Conservation (phyloP, 2,797 vertebrate species). For the Manis pentadactyla region DNA sequence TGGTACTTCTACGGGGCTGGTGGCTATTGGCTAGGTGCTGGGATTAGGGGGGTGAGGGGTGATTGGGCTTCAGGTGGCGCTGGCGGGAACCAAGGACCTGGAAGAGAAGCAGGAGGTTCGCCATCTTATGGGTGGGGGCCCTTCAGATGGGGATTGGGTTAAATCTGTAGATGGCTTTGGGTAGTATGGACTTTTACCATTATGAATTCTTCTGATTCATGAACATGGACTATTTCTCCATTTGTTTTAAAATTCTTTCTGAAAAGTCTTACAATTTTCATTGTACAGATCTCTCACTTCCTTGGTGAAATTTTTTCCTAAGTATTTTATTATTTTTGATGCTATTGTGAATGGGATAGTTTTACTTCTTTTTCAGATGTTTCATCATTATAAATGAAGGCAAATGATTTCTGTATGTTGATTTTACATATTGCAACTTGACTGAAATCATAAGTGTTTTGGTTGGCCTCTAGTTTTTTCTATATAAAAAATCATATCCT, state of each 20-base stretch:
- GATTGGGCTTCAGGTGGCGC: too few species aligned
- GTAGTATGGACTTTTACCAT: not conserved
- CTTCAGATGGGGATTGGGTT: not conserved
- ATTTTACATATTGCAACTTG: not conserved
- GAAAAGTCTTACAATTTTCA: not conserved
- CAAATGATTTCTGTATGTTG: not conserved
- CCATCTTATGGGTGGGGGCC: too few species aligned
- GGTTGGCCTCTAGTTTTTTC: not conserved
- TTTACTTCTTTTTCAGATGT: not conserved
- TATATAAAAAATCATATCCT: not conserved
- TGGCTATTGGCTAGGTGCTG: too few species aligned
- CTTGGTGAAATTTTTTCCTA: not conserved
- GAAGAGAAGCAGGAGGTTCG: too few species aligned
- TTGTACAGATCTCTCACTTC: not conserved
- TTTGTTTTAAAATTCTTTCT: not conserved
- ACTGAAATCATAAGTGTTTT: not conserved
- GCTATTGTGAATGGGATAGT: not conserved
- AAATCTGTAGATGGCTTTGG: not conserved
- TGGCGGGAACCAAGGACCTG: too few species aligned
- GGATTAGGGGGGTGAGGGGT: too few species aligned
- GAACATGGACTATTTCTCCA: not conserved
- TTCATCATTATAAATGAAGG: not conserved
- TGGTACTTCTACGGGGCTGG: too few species aligned
- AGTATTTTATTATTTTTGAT: not conserved
- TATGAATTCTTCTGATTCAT: not conserved